These are phyloP conservation scores for Xenus cinereus DNA, from an alignment of 2,113 vertebrate genomes.

Conservation along the genomic window DNA sequence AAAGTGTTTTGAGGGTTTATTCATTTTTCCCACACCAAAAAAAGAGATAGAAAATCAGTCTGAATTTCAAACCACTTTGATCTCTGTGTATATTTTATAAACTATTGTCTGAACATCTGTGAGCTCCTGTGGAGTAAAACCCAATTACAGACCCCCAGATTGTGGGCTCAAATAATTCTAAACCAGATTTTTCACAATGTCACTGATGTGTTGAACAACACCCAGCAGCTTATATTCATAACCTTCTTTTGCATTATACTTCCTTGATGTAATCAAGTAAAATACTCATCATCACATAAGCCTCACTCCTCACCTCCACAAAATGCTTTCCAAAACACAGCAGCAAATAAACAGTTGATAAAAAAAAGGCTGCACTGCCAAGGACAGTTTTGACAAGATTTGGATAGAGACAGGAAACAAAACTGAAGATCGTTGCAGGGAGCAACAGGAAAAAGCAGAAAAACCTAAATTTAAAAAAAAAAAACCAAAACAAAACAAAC, in stretches of 20 bases:
- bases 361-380: rapidly evolving
- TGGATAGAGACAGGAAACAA: background rate
- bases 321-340: background rate
- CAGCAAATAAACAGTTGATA: background rate
- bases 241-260: background rate
- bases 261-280: background rate
- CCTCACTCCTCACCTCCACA: background rate
- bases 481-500: no score
- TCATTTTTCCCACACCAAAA: background rate
- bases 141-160: slow-evolving; percentile 4
- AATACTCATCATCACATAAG: background rate
- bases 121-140: slow-evolving; percentile 27
- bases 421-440: background rate
- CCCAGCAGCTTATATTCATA: background rate
- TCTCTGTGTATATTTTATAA: slow-evolving; percentile 53
- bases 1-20: slow-evolving; percentile 58
- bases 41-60: slow-evolving; percentile 29
- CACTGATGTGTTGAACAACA: slow-evolving; percentile 9
- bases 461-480: background rate
- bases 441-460: background rate
- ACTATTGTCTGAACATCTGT: background rate
- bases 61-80: slow-evolving; percentile 61
- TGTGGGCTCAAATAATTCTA: slow-evolving; percentile 27
- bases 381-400: background rate
- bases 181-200: slow-evolving; percentile 46